Percentiles rank a stretch among this genome's conserved stretches.
Evolutionary conservation across 2,888 invertebrate species (phyloP).

Genomic region (Plusia festucae): DNA sequence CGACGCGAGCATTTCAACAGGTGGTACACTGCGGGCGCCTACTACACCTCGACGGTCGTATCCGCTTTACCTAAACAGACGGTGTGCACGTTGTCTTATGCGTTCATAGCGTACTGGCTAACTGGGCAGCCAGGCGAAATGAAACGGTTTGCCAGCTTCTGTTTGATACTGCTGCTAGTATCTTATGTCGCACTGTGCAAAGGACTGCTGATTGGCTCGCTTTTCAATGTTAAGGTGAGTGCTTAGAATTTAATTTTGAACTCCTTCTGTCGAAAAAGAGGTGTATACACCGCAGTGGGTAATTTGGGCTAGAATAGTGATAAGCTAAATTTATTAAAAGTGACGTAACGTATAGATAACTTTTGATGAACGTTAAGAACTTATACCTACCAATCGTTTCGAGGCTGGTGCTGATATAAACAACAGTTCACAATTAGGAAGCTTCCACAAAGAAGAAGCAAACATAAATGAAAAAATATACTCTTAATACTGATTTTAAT

Average conservation of each 20-base stretch:
- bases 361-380: too few relatives aligned
- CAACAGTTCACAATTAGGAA: too few relatives aligned
- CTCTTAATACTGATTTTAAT: too few relatives aligned
- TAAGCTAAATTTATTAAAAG: too few relatives aligned
- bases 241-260: background rate
- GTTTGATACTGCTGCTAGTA: conserved; percentile 92
- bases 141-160: conserved; percentile 92
- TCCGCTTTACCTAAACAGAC: conserved; percentile 95
- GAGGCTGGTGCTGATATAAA: too few relatives aligned
- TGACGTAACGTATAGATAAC: too few relatives aligned
- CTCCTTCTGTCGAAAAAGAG: background rate
- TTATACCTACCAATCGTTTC: too few relatives aligned
- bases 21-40: conserved; percentile 96
- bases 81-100: conserved; percentile 93
- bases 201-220: conserved; percentile 95
- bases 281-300: too few relatives aligned
- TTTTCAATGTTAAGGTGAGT: conserved; percentile 93
- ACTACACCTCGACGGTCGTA: conserved; percentile 93
- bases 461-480: too few relatives aligned
- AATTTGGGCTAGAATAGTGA: too few relatives aligned
- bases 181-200: conserved; percentile 96
- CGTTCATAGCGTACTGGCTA: conserved; percentile 94
- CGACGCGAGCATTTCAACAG: conserved; percentile 96
- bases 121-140: conserved; percentile 95
- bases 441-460: too few relatives aligned